phyloP scores from a whole-genome alignment of 2,888 invertebrate genomes.

The Nineta flava region DNA sequence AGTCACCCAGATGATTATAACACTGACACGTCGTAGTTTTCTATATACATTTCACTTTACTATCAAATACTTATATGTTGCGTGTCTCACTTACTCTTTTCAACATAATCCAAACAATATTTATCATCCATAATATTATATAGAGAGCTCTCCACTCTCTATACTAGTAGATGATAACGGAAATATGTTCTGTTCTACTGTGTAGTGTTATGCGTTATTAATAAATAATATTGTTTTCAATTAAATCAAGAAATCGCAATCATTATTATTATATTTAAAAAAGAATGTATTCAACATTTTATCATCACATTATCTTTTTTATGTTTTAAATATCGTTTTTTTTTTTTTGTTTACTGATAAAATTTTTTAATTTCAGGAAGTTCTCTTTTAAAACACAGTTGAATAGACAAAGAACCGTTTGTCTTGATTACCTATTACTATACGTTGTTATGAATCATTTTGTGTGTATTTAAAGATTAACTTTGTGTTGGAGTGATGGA shows the following conservation, averaged over 20 bases:
- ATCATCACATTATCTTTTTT: too few relatives aligned
- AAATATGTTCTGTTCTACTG: neutral
- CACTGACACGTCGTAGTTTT: neutral
- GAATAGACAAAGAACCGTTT: too few relatives aligned
- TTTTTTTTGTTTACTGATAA: too few relatives aligned
- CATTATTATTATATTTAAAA: too few relatives aligned
- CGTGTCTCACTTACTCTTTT: neutral
- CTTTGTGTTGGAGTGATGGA: too few relatives aligned
- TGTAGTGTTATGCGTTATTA: neutral
- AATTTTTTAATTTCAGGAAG: too few relatives aligned
- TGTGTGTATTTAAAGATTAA: too few relatives aligned
- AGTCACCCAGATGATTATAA: neutral
- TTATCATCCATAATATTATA: neutral
- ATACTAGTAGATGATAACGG: neutral
- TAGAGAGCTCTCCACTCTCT: neutral
- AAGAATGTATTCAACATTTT: too few relatives aligned
- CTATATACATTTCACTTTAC: neutral
- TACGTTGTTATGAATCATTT: too few relatives aligned
- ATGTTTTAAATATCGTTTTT: too few relatives aligned
- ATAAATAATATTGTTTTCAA: neutral
- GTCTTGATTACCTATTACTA: too few relatives aligned
- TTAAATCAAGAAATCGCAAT: neutral
- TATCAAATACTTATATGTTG: neutral
- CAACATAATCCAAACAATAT: neutral
- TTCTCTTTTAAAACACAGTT: too few relatives aligned